Evolutionary conservation across 2,888 invertebrate species (phyloP).

Genomic region (Timema cristinae): DNA sequence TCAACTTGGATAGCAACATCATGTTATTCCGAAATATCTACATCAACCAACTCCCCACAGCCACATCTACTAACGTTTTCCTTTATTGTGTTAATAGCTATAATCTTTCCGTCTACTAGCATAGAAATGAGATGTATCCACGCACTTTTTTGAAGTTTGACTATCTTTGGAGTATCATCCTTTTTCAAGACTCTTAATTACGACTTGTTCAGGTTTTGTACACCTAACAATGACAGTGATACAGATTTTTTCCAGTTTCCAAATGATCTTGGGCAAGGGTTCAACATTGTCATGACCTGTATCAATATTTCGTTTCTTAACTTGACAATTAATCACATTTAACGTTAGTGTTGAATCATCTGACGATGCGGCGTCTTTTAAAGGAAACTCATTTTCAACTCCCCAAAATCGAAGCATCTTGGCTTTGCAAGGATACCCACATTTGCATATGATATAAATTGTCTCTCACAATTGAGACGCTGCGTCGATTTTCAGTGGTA

Average conservation of each 20-base stretch:
- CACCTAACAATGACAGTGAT: no score
- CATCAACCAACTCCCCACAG: slow-evolving; percentile 47
- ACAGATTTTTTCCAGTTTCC: no score
- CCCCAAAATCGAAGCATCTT: slow-evolving; percentile 25
- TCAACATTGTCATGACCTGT: slow-evolving; percentile 53
- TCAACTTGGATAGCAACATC: slow-evolving; percentile 54
- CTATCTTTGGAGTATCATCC: not conserved
- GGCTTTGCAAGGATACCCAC: slow-evolving; percentile 27
- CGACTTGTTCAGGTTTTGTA: no score
- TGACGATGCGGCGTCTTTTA: slow-evolving; percentile 48
- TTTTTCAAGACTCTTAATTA: no score
- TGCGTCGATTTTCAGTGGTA: not conserved
- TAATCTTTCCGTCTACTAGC: slow-evolving; percentile 31
- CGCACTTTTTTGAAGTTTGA: not conserved
- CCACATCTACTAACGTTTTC: slow-evolving; percentile 48
- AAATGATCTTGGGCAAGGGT: no score
- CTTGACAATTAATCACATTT: slow-evolving; percentile 52
- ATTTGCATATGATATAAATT: slow-evolving; percentile 14
- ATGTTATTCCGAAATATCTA: slow-evolving; percentile 47
- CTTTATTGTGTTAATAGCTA: slow-evolving; percentile 37
- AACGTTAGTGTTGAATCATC: slow-evolving; percentile 48
- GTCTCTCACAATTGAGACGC: not conserved
- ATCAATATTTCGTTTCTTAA: slow-evolving; percentile 52
- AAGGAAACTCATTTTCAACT: slow-evolving; percentile 42
- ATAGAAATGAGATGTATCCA: not conserved